phyloP scores from a whole-genome alignment of 35 echinoderm and acorn worm species.

The Acanthaster planci region DNA sequence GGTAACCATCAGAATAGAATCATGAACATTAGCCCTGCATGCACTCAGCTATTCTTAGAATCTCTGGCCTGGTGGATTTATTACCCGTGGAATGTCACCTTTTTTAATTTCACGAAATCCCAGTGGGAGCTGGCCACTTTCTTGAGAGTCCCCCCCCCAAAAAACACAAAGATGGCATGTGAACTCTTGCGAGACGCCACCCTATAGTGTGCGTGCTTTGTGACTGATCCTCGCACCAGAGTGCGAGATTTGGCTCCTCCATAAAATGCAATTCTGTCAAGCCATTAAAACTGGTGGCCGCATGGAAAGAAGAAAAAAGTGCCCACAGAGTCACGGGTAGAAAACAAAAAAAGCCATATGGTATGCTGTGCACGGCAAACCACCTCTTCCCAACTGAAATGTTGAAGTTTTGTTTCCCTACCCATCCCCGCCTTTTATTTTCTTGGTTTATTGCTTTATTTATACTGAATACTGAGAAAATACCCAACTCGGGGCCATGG shows the following conservation, averaged over 20 bases:
- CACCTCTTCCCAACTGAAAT: background rate
- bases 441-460: constrained; percentile 11
- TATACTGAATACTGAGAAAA: constrained; percentile 13
- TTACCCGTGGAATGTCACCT: constrained; percentile 20
- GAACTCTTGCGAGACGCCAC: background rate
- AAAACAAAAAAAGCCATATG: constrained; percentile 6
- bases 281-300: background rate
- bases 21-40: too few relatives aligned
- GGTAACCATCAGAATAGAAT: too few relatives aligned
- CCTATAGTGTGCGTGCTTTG: background rate
- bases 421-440: background rate
- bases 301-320: background rate
- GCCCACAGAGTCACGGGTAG: background rate
- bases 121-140: background rate
- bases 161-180: background rate
- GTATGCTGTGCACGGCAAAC: background rate
- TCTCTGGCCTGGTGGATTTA: background rate
- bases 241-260: background rate
- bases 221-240: background rate
- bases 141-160: background rate
- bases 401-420: too few relatives aligned
- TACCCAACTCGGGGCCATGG: background rate
- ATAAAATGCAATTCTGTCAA: constrained; percentile 18
- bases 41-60: background rate
- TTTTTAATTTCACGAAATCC: constrained; percentile 13